Conservation (phyloP, 2,888 invertebrate genomes). For the Ptilodon capucinus region DNA sequence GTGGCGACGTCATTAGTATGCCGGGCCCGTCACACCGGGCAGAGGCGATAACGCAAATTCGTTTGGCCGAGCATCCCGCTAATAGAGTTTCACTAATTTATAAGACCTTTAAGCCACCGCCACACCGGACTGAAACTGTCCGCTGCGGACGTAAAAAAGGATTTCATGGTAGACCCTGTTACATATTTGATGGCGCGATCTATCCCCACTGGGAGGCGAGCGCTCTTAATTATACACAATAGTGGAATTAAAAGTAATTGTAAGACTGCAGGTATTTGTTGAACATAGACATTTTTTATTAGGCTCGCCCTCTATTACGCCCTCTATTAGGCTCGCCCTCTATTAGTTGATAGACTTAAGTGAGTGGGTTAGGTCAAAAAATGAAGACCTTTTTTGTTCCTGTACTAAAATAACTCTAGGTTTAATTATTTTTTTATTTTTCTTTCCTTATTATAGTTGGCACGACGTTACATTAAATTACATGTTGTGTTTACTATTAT, state of each 20-base stretch:
- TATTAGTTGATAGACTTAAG: too few relatives aligned
- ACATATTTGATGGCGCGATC: slow-evolving; percentile 75
- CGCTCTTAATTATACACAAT: slow-evolving; percentile 67
- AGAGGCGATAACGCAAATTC: slow-evolving; percentile 82
- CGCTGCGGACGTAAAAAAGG: slow-evolving; percentile 71
- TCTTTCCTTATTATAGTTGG: too few relatives aligned
- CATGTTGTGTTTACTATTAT: too few relatives aligned
- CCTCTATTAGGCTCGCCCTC: too few relatives aligned
- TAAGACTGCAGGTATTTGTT: too few relatives aligned
- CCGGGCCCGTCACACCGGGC: slow-evolving; percentile 63
- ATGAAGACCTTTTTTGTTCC: too few relatives aligned
- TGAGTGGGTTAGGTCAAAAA: too few relatives aligned
- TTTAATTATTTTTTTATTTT: too few relatives aligned
- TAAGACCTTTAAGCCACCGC: slow-evolving; percentile 74
- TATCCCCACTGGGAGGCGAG: slow-evolving; percentile 56
- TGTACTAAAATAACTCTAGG: too few relatives aligned
- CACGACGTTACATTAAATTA: too few relatives aligned
- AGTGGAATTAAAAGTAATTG: slow-evolving; percentile 43
- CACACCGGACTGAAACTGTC: slow-evolving; percentile 69
- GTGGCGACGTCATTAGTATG: slow-evolving; percentile 69
- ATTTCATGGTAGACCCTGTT: slow-evolving; percentile 72
- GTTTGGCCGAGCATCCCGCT: slow-evolving; percentile 80
- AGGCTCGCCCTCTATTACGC: too few relatives aligned
- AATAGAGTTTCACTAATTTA: slow-evolving; percentile 83
- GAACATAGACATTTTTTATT: too few relatives aligned